Evolutionary conservation across 2,113 vertebrate genomes (phyloP).

Genomic region (Atlantisia rogersi): DNA sequence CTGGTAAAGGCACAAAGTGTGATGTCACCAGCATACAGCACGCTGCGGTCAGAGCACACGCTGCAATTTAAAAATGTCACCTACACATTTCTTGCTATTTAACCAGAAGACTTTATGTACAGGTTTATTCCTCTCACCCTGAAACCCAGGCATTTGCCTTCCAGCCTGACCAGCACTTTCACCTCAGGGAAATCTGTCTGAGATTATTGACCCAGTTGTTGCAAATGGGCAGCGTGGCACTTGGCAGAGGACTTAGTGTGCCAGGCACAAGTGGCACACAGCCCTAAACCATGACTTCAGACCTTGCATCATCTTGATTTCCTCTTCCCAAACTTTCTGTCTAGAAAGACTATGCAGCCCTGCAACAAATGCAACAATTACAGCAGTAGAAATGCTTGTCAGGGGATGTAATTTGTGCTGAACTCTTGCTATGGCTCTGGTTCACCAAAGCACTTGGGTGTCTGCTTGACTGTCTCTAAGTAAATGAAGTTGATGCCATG

Average conservation of each 20-base stretch:
- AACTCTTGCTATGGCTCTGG: not conserved
- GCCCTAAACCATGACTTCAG: not conserved
- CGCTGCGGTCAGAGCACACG: rapidly evolving
- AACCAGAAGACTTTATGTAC: not conserved
- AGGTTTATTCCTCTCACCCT: not conserved
- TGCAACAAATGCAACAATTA: not conserved
- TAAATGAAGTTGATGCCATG: not conserved
- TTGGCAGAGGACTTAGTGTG: not conserved
- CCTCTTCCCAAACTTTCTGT: not conserved
- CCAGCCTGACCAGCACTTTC: not conserved
- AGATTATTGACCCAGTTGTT: not conserved
- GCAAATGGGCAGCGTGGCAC: rapidly evolving
- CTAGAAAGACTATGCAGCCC: not conserved
- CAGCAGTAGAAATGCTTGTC: not conserved
- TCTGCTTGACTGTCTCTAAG: not conserved
- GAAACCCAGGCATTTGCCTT: not conserved
- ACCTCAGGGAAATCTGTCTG: not conserved
- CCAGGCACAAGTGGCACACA: not conserved
- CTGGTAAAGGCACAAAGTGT: not conserved
- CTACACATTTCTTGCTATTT: not conserved
- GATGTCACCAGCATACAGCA: not conserved
- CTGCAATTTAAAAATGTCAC: not conserved
- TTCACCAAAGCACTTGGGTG: not conserved
- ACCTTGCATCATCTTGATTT: not conserved
- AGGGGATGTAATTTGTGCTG: not conserved